Percentiles rank a stretch among this genome's conserved stretches.
Conservation (phyloP, 2,888 invertebrate species). For the Leptura quadrifasciata region DNA sequence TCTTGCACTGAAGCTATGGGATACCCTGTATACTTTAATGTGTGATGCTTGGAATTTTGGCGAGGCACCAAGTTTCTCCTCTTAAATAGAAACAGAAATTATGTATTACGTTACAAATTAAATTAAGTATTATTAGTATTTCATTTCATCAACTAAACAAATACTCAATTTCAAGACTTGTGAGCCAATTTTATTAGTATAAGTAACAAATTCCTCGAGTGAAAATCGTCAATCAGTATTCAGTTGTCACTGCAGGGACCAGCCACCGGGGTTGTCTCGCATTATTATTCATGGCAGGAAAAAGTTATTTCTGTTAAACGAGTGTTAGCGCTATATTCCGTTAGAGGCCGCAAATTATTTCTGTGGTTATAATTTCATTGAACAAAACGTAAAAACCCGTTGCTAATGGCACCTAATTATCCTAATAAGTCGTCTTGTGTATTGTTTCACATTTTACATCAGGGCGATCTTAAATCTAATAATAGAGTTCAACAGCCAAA, state of each 20-base stretch:
- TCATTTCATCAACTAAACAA: too few species aligned
- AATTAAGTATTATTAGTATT: too few species aligned
- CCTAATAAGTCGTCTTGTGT: not conserved
- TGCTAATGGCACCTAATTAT: not conserved
- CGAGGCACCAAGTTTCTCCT: too few species aligned
- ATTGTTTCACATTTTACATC: slow-evolving; percentile 4
- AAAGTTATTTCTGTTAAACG: not conserved
- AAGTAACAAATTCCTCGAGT: not conserved
- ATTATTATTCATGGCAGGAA: not conserved
- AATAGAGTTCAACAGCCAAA: slow-evolving; percentile 18
- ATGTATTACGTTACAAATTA: too few species aligned
- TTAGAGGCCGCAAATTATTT: not conserved
- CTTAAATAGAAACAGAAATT: too few species aligned
- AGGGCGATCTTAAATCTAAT: not conserved
- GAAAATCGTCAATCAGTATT: not conserved
- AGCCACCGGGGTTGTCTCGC: not conserved
- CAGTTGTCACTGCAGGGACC: not conserved
- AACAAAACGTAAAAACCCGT: slow-evolving; percentile 6
- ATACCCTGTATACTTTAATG: too few species aligned
- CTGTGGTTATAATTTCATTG: not conserved
- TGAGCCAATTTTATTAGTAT: not conserved
- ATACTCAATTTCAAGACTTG: not conserved
- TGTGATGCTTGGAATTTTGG: too few species aligned
- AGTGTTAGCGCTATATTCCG: not conserved
- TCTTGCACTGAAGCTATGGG: too few species aligned